Base-by-base conservation (phyloP, 2,888 invertebrate species). In the Boloria selene region DNA sequence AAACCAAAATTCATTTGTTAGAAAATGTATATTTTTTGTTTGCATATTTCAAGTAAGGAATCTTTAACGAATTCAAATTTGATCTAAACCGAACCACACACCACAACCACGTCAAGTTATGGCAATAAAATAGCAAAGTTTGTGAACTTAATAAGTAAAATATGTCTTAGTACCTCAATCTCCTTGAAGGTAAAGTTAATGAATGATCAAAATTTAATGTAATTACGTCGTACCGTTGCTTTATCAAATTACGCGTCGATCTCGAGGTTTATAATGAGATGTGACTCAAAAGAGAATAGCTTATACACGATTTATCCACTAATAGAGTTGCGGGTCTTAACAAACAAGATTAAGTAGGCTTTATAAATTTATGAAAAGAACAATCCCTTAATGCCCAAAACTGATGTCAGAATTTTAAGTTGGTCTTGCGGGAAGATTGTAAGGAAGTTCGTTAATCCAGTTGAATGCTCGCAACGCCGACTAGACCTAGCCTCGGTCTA, bases 391-490 rank as follows among this genome's bases (percentile, higher is more conserved):
- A 87, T 84, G 82, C 83, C 78, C 75, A 73, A 85, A 86, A 84
- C 85, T 84, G 83, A 86, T 87, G 86, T 84, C 79, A 83, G 85
- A 88, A 86, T 86, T 88, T 88, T 83, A 86, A 87, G 84, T 88
- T 86, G 69, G 76, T 77, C 77, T 80, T 77, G 75, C 77, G 79
- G 78, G 79, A 82, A 82, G 82, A 82, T 79, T 80, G 77, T 72
- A 70, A 74, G 78, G 77, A 82, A 87, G 83, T 87, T 87, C 68
- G 76, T 82, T 87, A 87, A 87, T 84, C 85, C 85, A 76, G 73
- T 74, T 70, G 77, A 79, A 81, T 79, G 79, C 76, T 75, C 74
- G 70, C 72, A 72, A 53, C 69, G 67, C 69, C 63, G 70, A 71
- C 69, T 72, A 70, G 65, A 63, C 63, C 45, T 60, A 67, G 68